These are phyloP conservation scores for Halcyon leucocephala DNA, from an alignment of 2,797 vertebrate species.

Conservation along the genomic window DNA sequence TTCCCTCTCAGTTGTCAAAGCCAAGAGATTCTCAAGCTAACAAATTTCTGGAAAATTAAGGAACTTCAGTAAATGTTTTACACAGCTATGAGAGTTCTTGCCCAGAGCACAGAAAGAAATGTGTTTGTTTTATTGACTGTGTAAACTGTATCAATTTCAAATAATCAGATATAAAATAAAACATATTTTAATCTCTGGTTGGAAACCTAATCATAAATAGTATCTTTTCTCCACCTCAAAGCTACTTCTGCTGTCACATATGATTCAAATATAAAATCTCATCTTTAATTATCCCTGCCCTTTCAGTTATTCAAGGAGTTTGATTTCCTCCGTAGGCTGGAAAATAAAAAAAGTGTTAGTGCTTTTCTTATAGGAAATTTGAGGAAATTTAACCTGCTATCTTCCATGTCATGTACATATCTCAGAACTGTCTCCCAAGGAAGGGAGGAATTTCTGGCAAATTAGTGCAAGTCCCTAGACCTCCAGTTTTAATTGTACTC, in stretches of 20 bases:
- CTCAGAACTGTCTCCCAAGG: not conserved
- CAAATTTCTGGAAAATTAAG: not conserved
- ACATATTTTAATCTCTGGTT: not conserved
- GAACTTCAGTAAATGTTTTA: not conserved
- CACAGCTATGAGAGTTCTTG: not conserved
- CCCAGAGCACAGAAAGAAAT: not conserved
- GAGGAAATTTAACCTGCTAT: not conserved
- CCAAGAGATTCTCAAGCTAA: not conserved
- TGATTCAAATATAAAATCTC: not conserved
- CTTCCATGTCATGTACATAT: not conserved
- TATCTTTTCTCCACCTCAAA: not conserved
- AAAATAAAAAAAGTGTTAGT: not conserved
- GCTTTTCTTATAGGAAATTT: not conserved
- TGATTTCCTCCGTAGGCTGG: not conserved
- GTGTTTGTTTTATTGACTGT: not conserved
- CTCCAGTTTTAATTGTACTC: constrained; percentile 2
- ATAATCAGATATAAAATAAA: not conserved
- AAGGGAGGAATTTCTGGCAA: not conserved
- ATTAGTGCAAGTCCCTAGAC: not conserved
- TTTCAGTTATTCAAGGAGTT: not conserved
- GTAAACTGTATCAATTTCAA: not conserved
- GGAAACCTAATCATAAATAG: not conserved
- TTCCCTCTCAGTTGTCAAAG: not conserved
- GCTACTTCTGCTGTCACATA: not conserved
- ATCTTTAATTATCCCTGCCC: not conserved